Conservation (phyloP, 2,888 invertebrate genomes). For the Diplolepis rosae region DNA sequence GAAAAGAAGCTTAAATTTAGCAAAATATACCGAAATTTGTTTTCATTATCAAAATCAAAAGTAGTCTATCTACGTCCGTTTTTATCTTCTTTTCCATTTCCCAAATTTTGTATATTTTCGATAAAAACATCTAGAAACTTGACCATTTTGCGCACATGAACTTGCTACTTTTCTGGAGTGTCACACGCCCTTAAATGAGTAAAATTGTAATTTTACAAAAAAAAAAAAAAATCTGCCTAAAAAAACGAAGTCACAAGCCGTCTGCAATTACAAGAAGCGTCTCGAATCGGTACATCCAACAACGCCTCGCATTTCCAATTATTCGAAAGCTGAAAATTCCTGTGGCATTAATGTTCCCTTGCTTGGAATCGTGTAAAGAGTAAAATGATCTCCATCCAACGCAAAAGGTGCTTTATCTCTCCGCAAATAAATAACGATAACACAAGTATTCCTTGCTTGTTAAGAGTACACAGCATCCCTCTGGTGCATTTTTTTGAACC, state of each 20-base stretch:
- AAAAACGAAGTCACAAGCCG: neutral
- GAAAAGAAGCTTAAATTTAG: no score
- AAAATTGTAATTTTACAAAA: neutral
- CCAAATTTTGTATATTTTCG: no score
- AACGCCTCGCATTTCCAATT: neutral
- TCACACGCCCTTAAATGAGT: neutral
- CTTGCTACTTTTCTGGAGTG: no score
- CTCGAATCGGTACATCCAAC: neutral
- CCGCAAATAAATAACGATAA: neutral
- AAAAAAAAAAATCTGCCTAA: neutral
- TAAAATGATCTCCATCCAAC: neutral
- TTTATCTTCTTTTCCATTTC: no score
- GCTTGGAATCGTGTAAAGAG: constrained; percentile 5
- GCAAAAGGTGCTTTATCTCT: neutral
- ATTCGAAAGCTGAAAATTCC: constrained; percentile 15
- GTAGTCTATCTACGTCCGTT: no score
- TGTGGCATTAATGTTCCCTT: neutral
- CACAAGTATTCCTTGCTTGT: neutral
- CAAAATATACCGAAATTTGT: no score
- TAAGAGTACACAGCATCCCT: no score
- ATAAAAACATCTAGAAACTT: no score
- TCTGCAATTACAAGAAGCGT: constrained; percentile 1
- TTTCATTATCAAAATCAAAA: no score
- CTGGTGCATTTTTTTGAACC: no score
- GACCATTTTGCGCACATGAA: no score